Evolutionary conservation across 2,797 vertebrate genomes (phyloP).

Genomic region (Florisuga fusca): DNA sequence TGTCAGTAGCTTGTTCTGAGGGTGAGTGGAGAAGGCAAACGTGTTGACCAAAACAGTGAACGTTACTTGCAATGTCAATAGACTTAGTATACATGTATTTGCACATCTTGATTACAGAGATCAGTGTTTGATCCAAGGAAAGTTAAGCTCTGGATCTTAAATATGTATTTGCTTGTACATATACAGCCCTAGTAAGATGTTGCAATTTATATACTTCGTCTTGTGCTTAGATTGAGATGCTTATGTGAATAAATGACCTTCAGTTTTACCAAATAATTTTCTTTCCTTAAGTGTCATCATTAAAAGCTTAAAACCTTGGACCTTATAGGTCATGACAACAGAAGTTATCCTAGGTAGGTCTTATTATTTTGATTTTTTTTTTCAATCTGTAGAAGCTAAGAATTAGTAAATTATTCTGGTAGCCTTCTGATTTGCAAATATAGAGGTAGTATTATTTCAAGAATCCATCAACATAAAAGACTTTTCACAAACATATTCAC

Average conservation of each 20-base stretch:
- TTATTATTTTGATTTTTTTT: background rate
- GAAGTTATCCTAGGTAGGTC: background rate
- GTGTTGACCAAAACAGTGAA: background rate
- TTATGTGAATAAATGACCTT: background rate
- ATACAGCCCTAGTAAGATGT: background rate
- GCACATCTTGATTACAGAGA: background rate
- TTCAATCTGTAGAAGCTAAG: background rate
- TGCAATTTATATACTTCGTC: background rate
- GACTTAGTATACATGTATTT: background rate
- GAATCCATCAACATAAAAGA: background rate
- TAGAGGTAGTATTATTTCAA: background rate
- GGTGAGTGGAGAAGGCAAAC: background rate
- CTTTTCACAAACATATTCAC: background rate
- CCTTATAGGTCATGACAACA: background rate
- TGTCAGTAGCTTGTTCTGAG: background rate
- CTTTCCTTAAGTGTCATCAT: background rate
- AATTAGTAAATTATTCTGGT: background rate
- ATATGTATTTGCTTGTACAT: background rate
- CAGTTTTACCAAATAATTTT: background rate
- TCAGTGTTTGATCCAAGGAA: background rate
- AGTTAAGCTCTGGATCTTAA: background rate
- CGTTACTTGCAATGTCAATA: background rate
- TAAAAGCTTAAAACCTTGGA: background rate
- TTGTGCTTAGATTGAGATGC: background rate
- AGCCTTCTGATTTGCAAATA: background rate